Base-by-base conservation (phyloP, 1,140 invertebrate genomes). In the Elysia chlorotica region DNA sequence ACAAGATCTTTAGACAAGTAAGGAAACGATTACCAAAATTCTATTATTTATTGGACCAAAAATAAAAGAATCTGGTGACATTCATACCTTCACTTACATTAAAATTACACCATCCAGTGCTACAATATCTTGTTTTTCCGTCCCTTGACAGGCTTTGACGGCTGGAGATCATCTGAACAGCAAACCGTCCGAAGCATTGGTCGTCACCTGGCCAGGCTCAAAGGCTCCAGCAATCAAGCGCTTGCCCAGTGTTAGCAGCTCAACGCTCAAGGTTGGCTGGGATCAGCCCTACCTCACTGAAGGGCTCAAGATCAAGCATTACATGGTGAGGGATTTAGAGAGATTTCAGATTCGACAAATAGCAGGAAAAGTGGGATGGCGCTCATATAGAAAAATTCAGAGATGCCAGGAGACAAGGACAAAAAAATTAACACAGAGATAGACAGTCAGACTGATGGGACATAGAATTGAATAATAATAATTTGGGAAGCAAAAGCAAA, bases 261-360 rank as follows among this genome's bases (percentile, higher is more conserved):
- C 83, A n/a, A 74, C 82, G 17, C 75, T 87, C 23, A 75, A 80
- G 30, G 81, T 88, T 17, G 76, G 77, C 19, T 88, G 87, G 87
- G 85, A 86, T 6, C 77, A 79, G 28, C 86, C 86, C 10, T 79
- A 82, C 66, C 75, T 82, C 33, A 86, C 85, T 3, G 87, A 86
- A 25, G 85, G 85, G 2, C 82, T 85, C 71, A 87, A 86, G 71
- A 77, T 87, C 67, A 87, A 87, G 76, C 85, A 87, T 66, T 87
- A 80, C 74, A 85, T 82, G 78, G 87, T 88, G 71, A 70, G 33
- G 23, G 56, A 59, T n/a, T n/a, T n/a, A n/a, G n/a, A n/a, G n/a
- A n/a, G n/a, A n/a, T n/a, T n/a, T n/a, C n/a, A n/a, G n/a, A n/a
- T n/a, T n/a, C n/a, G n/a, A n/a, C n/a, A n/a, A n/a, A n/a, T n/a